Percentiles rank a stretch among this genome's conserved stretches.
phyloP scores from a whole-genome alignment of 2,113 vertebrate species.

The Thomomys bottae region DNA sequence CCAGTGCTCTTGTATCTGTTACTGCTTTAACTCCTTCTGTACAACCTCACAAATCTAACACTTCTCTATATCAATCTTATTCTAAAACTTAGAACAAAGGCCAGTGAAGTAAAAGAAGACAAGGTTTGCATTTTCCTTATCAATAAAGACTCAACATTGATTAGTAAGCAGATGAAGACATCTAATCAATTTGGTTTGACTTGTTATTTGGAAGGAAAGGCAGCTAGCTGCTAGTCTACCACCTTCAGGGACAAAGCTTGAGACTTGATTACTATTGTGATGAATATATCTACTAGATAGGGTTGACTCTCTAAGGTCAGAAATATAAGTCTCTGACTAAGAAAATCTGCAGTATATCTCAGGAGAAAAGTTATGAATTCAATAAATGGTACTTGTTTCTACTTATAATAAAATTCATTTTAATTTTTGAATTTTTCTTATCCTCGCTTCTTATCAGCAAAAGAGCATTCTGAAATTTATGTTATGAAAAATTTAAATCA shows the following conservation, averaged over 20 bases:
- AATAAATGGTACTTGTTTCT: neutral
- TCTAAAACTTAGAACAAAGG: neutral
- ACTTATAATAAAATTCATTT: neutral
- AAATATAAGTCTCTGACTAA: neutral
- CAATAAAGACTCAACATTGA: neutral
- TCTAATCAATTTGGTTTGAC: neutral
- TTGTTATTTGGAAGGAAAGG: conserved; percentile 6
- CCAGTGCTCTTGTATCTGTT: neutral
- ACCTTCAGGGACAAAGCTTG: neutral
- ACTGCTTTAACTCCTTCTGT: conserved; percentile 26
- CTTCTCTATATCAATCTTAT: conserved; percentile 28
- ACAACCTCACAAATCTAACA: conserved; percentile 32
- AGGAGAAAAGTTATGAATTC: conserved; percentile 7
- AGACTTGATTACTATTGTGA: neutral
- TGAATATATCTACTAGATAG: neutral
- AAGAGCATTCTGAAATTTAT: neutral
- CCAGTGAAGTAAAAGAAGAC: neutral
- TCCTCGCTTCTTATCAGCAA: neutral
- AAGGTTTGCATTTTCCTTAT: neutral
- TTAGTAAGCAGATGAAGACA: neutral
- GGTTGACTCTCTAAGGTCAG: neutral
- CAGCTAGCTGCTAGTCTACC: neutral
- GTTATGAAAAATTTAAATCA: neutral
- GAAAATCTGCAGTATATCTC: neutral
- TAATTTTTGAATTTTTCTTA: neutral